These are phyloP conservation scores for Mycalesis mineus DNA, from an alignment of 2,888 invertebrate genomes.

Conservation along the genomic window DNA sequence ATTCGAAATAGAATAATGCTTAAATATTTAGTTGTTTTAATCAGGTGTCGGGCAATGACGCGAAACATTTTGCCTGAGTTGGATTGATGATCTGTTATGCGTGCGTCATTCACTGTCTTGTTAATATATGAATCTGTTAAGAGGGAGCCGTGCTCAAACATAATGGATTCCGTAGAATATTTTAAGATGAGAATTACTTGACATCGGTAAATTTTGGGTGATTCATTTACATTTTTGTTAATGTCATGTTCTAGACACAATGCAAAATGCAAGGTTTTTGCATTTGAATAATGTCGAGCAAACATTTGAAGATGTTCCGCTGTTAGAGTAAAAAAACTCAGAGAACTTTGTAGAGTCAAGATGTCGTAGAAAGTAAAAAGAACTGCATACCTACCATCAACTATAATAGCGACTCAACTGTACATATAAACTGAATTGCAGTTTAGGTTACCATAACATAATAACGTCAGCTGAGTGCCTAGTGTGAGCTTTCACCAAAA, in stretches of 20 bases:
- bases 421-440: no score
- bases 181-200: neutral
- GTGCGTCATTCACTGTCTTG: conserved; percentile 20
- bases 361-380: no score
- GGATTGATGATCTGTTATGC: conserved; percentile 19
- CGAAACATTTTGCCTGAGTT: conserved; percentile 12
- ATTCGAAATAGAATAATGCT: conserved; percentile 45
- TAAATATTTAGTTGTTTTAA: conserved; percentile 50
- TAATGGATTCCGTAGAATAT: neutral
- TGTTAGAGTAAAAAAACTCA: no score
- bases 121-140: conserved; percentile 4
- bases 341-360: no score
- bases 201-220: neutral
- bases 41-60: conserved; percentile 38
- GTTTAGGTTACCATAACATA: no score
- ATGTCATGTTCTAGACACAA: neutral
- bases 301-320: no score
- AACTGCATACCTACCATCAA: no score
- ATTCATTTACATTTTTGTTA: neutral
- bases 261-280: no score
- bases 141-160: neutral
- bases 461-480: no score
- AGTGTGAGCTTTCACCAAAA: no score
- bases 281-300: no score
- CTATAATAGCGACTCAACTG: no score